These are phyloP conservation scores for Agriopis marginaria DNA, from an alignment of 2,888 invertebrate species.

Conservation along the genomic window DNA sequence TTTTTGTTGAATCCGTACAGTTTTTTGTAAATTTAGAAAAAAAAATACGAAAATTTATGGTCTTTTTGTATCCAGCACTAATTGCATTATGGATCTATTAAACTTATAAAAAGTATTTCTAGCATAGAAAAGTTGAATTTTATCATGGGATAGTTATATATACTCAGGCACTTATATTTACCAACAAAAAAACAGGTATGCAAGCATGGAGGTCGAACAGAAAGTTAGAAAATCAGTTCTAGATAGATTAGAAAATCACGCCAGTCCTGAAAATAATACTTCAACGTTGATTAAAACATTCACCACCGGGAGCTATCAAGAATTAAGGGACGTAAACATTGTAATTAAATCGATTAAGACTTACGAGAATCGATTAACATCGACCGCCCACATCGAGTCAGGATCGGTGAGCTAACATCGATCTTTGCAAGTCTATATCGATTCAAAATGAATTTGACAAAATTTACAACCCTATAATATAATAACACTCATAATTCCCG, in stretches of 20 bases:
- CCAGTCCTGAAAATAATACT: background rate
- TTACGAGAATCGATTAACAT: constrained; percentile 24
- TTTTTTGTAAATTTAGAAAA: too few species aligned
- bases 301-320: background rate
- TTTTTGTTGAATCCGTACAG: too few species aligned
- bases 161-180: too few species aligned
- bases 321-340: constrained; percentile 12
- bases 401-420: constrained; percentile 7
- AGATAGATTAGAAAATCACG: background rate
- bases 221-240: too few species aligned
- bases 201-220: too few species aligned
- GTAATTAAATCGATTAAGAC: constrained; percentile 25
- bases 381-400: constrained; percentile 19
- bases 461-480: background rate
- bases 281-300: constrained; percentile 10
- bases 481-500: background rate
- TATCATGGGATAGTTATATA: too few species aligned
- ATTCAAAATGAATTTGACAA: background rate
- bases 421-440: constrained; percentile 3
- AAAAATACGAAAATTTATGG: too few species aligned
- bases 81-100: too few species aligned
- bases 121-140: too few species aligned
- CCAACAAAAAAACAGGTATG: too few species aligned
- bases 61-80: too few species aligned
- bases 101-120: too few species aligned